These are phyloP conservation scores for Allobates femoralis DNA, from an alignment of 2,797 vertebrate species.

Conservation along the genomic window DNA sequence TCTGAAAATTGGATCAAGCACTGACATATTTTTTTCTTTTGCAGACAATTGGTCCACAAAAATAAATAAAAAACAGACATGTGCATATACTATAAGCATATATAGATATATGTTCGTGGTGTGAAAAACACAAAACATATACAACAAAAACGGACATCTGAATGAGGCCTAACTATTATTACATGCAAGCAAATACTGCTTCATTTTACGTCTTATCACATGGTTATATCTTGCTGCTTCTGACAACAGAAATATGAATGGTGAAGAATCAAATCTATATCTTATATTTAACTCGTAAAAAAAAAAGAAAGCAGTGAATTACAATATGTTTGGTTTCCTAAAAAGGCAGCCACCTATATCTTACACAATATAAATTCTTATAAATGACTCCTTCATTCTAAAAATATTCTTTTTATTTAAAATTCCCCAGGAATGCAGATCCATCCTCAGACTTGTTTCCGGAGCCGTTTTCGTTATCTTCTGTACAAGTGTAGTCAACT, in stretches of 20 bases:
- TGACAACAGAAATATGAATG: neutral
- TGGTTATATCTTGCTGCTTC: neutral
- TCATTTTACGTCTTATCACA: neutral
- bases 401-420: conserved; percentile 7
- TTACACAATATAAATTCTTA: neutral
- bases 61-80: no score
- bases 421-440: conserved; percentile 62
- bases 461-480: conserved; percentile 65
- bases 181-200: neutral
- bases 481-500: conserved; percentile 72
- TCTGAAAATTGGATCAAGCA: no score
- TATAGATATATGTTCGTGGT: no score
- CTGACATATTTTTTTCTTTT: no score
- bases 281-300: neutral
- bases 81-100: no score
- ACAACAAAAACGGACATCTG: no score
- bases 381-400: neutral
- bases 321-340: neutral
- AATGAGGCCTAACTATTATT: no score
- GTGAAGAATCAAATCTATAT: neutral
- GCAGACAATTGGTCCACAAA: no score
- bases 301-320: neutral
- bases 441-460: conserved; percentile 66
- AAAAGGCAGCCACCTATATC: neutral
- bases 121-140: no score